Base-by-base conservation (phyloP, 2,113 vertebrate genomes). In the Gambusia holbrooki region DNA sequence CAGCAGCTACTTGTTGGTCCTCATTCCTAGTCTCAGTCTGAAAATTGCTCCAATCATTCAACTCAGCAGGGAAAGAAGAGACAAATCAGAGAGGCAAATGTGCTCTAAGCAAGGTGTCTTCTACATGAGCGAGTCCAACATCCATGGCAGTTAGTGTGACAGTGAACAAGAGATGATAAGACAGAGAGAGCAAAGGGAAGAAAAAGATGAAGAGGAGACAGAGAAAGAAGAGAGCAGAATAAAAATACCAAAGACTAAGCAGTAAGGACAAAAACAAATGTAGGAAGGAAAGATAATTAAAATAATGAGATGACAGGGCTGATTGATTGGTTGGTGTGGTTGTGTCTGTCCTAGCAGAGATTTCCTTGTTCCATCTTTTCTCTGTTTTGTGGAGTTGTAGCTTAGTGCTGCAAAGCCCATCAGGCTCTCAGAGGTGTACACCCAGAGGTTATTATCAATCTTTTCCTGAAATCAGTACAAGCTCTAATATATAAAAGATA, bases 141-240 rank as follows among this genome's bases (percentile, higher is more conserved):
- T 88, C 84, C 75, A 76, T 69, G 66, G 73, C 88, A 84, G 86
- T 88, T 83, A 81, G 89, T 88, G 88, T 91, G 89, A 92, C 90
- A 93, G 84, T 71, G 85, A 90, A 86, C 81, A 83, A 87, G 89
- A 89, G 78, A 83, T 79, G 84, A 92, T 82, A 82, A 90, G 91
- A 89, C 82, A 81, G 71, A 84, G 79, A 74, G 25, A 37, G 84
- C 22, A 27, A 71, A 73, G 65, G 68, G 62, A 54, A 68, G 71
- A 79, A 71, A 61, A 62, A 74, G 70, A 81, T 77, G 85, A 76
- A 79, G 79, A 77, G 79, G 77, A 70, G 62, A 75, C 82, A 64
- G 58, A 80, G 61, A 69, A 77, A 83, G 86, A 73, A 85, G 71
- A 79, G 83, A 84, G 42, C 58, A 17, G 88, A 90, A 90, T 91